These are phyloP conservation scores for Eupithecia inturbata DNA, from an alignment of 2,888 invertebrate species.

Conservation along the genomic window DNA sequence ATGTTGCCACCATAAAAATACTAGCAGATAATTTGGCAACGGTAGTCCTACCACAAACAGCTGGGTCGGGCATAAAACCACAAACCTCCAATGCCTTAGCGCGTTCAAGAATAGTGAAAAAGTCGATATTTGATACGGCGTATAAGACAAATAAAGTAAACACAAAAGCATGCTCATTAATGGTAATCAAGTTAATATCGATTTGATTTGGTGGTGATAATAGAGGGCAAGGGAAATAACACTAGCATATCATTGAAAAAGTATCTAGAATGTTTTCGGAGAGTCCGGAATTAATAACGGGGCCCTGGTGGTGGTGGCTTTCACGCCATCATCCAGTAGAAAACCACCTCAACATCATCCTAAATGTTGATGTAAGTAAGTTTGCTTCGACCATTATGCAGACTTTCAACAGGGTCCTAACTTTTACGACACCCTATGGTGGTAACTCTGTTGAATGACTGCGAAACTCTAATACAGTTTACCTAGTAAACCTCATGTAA, in stretches of 20 bases:
- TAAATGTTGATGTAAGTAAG: too few species aligned
- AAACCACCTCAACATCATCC: too few species aligned
- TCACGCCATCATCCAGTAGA: too few species aligned
- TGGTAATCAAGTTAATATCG: neutral
- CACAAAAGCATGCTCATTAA: neutral
- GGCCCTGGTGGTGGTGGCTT: too few species aligned
- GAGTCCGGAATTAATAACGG: neutral
- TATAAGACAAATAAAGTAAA: neutral
- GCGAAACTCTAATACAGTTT: too few species aligned
- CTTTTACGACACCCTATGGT: too few species aligned
- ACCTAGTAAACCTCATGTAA: too few species aligned
- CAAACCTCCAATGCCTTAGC: conserved; percentile 28
- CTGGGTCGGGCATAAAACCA: conserved; percentile 51
- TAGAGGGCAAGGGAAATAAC: neutral
- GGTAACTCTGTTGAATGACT: too few species aligned
- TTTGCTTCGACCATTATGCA: too few species aligned
- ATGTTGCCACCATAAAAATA: conserved; percentile 25
- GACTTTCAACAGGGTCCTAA: too few species aligned
- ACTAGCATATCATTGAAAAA: neutral
- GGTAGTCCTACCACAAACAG: conserved; percentile 50
- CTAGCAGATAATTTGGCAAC: conserved; percentile 54
- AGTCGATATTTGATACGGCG: neutral
- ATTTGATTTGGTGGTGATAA: neutral
- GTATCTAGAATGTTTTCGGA: neutral
- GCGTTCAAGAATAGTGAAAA: neutral